Evolutionary conservation across 2,797 vertebrate species (phyloP), one percentile per base, ranked within the genome.

Genomic region (Lycodopsis pacificus): DNA sequence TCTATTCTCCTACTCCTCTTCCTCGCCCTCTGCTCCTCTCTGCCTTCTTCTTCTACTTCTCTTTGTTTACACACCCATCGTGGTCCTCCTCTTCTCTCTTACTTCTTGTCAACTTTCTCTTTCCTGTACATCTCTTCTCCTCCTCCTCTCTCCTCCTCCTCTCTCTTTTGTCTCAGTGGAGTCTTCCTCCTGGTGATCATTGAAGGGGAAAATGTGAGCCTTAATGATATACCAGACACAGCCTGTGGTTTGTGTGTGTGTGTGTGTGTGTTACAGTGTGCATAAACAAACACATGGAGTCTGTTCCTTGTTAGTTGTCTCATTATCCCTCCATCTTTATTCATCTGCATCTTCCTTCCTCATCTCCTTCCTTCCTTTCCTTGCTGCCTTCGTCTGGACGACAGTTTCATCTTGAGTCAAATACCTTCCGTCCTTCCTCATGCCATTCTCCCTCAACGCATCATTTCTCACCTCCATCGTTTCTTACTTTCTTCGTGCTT

Each of bases 181-280:
- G 3, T 74, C 56, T 62, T 68, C 64, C 57, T 63, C 57, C 63
- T 71, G 46, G 30, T 63, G 70, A 73, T 76, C 66, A 22, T n/a
- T 63, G 73, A 72, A 63, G 68, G 68, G 68, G 73, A 82, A 82
- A 82, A 70, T 77, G 44, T 82, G 75, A 82, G 54, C 56, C 54
- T 68, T 12, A 2, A 49, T 51, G 30, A 62, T 67, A 56, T 25
- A 56, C 32, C 56, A 76, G 13, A 54, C 73, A 32, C 5, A 71
- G 73, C 42, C 42, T 42, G 42, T 42, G 42, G 42, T 44, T 15
- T 81, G 73, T 32, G 73, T 56, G 6, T 44, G 62, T 58, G 54
- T 58, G 38, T 58, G 53, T 32, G 27, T 57, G 54, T 32, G 53
- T 57, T 42, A 15, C 12, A 42, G 42, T 44, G 42, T 44, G 42